Evolutionary conservation across 2,113 vertebrate genomes (phyloP), one percentile per base, ranked within the genome.

Genomic region (Menura novaehollandiae): DNA sequence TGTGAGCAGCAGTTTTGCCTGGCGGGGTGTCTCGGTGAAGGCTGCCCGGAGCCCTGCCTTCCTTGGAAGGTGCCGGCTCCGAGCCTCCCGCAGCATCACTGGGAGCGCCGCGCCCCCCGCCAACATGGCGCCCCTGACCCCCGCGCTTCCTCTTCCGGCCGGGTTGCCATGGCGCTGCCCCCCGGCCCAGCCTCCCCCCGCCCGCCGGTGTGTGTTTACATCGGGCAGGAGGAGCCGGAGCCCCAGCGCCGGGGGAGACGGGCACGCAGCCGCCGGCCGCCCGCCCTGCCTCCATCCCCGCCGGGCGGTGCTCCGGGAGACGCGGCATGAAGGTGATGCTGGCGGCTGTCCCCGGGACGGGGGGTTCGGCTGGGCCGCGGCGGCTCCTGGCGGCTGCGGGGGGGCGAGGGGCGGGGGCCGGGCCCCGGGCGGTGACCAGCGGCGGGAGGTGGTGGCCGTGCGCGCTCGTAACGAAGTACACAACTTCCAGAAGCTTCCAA

Each of bases 311-410:
- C 73, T 93, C 35, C 41, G 85, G 89, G 91, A 88, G 74, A 74
- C 89, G 89, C 91, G 86, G 83, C 91, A 96, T 96, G 95, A 96
- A 96, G 93, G 95, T 96, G 91, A 94, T 94, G 90, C 87, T 80
- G 86, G 68, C 23, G 68, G 83, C 88, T 15, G 43, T 35, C 9
- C 55, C 51, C 13, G 28, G 41, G 37, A 26, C 37, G 76, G 68
- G 63, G 78, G 53, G 43, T 4, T 30, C 72, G 62, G 22, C 60
- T 14, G 76, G 89, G 85, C 86, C 62, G 62, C 24, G 55, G 58
- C 33, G 64, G 80, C 35, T 62, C n/a, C 66, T 24, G 35, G 24
- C 17, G 15, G 21, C 74, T 24, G 32, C 15, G 20, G 30, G 15
- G 46, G 41, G 39, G 5, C 13, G 52, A 20, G 32, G 60, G 63